Evolutionary conservation across 2,888 invertebrate genomes (phyloP).

Genomic region (Meandrusa payeni): DNA sequence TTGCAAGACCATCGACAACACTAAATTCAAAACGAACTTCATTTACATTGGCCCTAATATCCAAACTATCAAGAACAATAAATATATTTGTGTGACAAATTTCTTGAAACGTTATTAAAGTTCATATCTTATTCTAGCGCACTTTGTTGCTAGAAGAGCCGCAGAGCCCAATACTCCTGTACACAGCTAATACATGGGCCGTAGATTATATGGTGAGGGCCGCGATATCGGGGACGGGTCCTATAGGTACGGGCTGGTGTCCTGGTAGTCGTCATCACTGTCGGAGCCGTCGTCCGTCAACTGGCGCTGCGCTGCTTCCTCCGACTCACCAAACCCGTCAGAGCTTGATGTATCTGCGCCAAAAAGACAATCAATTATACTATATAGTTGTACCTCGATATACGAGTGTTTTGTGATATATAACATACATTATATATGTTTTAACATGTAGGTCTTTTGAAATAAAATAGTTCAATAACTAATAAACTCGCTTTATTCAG

Average conservation of each 20-base stretch:
- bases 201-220: constrained; percentile 13
- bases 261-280: constrained; percentile 68
- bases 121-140: not conserved
- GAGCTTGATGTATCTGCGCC: constrained; percentile 72
- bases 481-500: no score
- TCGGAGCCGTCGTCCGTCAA: constrained; percentile 74
- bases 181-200: not conserved
- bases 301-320: constrained; percentile 67
- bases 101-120: not conserved
- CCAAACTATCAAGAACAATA: not conserved
- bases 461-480: no score
- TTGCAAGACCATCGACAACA: constrained; percentile 10
- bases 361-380: no score
- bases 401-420: no score
- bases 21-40: not conserved
- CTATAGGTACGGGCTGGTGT: constrained; percentile 72
- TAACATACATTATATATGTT: no score
- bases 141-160: not conserved
- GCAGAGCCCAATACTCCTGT: not conserved
- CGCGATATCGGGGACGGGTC: constrained; percentile 23
- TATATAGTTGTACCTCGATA: no score
- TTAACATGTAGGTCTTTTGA: no score
- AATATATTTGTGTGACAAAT: constrained; percentile 3
- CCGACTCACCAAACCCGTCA: constrained; percentile 57
- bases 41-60: not conserved